phyloP scores from a whole-genome alignment of 2,888 invertebrate species.

The Plutella xylostella region DNA sequence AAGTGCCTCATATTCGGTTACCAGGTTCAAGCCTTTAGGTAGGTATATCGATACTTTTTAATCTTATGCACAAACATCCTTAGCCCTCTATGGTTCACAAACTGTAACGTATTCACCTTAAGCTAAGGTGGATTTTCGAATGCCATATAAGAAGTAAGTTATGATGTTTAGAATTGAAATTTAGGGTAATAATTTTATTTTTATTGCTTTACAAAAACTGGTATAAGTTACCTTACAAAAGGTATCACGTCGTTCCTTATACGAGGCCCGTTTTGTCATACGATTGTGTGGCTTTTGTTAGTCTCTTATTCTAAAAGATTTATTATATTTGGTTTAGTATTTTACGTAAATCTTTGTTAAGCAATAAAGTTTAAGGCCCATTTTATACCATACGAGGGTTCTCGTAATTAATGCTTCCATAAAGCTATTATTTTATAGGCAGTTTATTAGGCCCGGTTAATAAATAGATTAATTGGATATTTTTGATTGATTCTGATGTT shows the following conservation, averaged over 20 bases:
- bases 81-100: accelerated
- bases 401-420: too few relatives aligned
- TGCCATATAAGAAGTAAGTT: slow-evolving; percentile 17
- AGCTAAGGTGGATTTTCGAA: neutral
- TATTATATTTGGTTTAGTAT: slow-evolving; percentile 5
- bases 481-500: too few relatives aligned
- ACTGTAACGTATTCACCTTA: neutral
- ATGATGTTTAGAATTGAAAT: slow-evolving; percentile 17
- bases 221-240: slow-evolving; percentile 61
- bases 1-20: slow-evolving; percentile 68
- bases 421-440: too few relatives aligned
- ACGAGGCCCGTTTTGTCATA: slow-evolving; percentile 51
- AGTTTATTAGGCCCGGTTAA: too few relatives aligned
- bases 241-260: slow-evolving; percentile 57
- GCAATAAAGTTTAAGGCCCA: too few relatives aligned
- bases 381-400: too few relatives aligned
- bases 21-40: too few relatives aligned
- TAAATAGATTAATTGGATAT: too few relatives aligned
- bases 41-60: slow-evolving; percentile 50
- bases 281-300: slow-evolving; percentile 30
- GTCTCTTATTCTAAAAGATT: neutral
- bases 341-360: too few relatives aligned
- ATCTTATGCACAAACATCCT: slow-evolving; percentile 16
- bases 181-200: slow-evolving; percentile 13
- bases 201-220: slow-evolving; percentile 29